Conservation (phyloP, 2,797 vertebrate species). For the Sebastes taczanowskii region DNA sequence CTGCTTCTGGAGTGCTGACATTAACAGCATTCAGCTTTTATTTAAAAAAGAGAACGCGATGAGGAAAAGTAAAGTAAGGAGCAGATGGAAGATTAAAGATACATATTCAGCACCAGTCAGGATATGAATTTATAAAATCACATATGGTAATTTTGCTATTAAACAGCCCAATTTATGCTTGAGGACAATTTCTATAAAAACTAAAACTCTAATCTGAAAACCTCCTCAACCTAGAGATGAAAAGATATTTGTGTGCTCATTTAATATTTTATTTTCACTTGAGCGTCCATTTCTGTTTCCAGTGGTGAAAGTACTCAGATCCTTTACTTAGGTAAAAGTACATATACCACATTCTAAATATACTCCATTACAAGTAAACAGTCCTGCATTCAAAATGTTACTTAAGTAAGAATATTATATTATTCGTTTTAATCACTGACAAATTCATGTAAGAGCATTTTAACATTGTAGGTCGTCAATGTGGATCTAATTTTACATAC, state of each 20-base stretch:
- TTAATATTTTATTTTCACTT: background rate
- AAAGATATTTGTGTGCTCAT: background rate
- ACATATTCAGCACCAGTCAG: background rate
- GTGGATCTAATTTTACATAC: too few relatives aligned
- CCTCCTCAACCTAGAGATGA: background rate
- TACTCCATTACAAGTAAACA: too few relatives aligned
- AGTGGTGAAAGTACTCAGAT: too few relatives aligned
- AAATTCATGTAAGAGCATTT: too few relatives aligned
- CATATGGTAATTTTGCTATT: background rate
- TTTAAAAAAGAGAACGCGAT: background rate
- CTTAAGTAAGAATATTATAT: too few relatives aligned
- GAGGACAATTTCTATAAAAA: background rate
- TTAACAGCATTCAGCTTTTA: constrained; percentile 9
- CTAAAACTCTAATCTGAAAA: background rate
- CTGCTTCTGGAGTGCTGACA: constrained; percentile 8
- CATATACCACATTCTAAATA: too few relatives aligned
- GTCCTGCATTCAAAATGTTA: background rate
- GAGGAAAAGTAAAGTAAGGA: background rate
- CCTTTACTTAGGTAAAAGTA: too few relatives aligned
- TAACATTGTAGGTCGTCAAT: too few relatives aligned
- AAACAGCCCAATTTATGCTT: background rate
- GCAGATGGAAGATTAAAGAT: background rate
- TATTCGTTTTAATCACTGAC: too few relatives aligned
- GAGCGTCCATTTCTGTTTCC: background rate
- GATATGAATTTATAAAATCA: background rate